Evolutionary conservation across 92 coral and sea anemone species (phyloP).

Genomic region (Pocillopora grandis): DNA sequence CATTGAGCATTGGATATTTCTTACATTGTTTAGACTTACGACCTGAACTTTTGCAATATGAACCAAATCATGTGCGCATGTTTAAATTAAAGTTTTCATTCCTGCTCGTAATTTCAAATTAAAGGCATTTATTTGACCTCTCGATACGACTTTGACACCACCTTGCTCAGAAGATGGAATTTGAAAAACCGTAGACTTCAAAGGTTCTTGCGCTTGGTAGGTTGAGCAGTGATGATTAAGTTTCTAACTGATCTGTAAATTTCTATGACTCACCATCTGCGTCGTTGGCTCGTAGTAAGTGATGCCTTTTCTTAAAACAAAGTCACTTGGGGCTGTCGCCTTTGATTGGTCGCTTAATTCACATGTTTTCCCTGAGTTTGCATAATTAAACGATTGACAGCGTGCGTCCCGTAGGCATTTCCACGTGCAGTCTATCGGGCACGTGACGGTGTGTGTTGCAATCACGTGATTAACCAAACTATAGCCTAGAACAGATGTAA

Average conservation of each 20-base stretch:
- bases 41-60: too few relatives aligned
- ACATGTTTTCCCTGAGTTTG: not conserved
- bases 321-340: not conserved
- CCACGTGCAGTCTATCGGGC: not conserved
- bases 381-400: constrained; percentile 1
- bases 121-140: too few relatives aligned
- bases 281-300: not conserved
- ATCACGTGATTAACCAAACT: constrained; percentile 3
- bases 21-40: too few relatives aligned
- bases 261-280: not conserved
- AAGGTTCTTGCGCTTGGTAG: not conserved
- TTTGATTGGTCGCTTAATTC: constrained; percentile 3
- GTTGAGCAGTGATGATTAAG: not conserved
- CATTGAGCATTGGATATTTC: too few relatives aligned
- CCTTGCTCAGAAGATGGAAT: too few relatives aligned
- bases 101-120: too few relatives aligned
- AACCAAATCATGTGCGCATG: too few relatives aligned
- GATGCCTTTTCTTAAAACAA: not conserved
- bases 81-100: too few relatives aligned
- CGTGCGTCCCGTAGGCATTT: not conserved
- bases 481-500: not conserved
- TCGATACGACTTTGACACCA: too few relatives aligned
- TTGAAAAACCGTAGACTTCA: too few relatives aligned
- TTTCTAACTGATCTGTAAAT: not conserved
- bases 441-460: not conserved